Conservation (phyloP, 2,797 vertebrate genomes). For the Acipenser transmontanus region DNA sequence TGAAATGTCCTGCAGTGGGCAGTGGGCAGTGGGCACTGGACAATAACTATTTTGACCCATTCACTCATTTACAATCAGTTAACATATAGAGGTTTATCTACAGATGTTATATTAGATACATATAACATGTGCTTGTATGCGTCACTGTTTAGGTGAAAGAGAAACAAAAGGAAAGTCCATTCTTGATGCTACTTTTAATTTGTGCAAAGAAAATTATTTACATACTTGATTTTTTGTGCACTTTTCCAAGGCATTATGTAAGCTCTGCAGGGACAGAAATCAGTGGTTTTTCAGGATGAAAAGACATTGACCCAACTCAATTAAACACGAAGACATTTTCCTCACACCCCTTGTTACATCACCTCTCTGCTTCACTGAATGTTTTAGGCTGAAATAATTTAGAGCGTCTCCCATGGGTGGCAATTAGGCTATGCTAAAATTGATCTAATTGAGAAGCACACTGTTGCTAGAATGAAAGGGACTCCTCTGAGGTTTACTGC, state of each 20-base stretch:
- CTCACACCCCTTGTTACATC: slow-evolving; percentile 47
- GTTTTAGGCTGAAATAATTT: slow-evolving; percentile 23
- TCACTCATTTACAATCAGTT: too few relatives aligned
- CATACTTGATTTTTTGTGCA: slow-evolving; percentile 10
- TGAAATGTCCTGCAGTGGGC: too few relatives aligned
- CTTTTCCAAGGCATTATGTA: slow-evolving; percentile 24
- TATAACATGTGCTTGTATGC: too few relatives aligned
- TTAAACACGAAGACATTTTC: slow-evolving; percentile 51
- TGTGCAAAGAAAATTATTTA: neutral
- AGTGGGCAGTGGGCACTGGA: too few relatives aligned
- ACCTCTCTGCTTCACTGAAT: slow-evolving; percentile 35
- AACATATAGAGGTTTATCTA: too few relatives aligned
- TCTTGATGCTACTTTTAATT: neutral
- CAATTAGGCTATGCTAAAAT: slow-evolving; percentile 59
- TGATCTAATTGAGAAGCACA: slow-evolving; percentile 28
- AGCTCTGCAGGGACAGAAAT: slow-evolving; percentile 46
- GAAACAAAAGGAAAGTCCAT: neutral
- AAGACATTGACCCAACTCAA: slow-evolving; percentile 53
- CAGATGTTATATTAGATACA: too few relatives aligned
- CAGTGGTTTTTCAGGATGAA: slow-evolving; percentile 55
- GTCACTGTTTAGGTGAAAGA: too few relatives aligned
- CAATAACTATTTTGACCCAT: too few relatives aligned
- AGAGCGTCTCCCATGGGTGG: slow-evolving; percentile 59
- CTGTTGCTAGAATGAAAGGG: slow-evolving; percentile 4
- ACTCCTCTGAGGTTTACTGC: slow-evolving; percentile 18